Conservation (phyloP, 2,888 invertebrate species). For the Leptopterna dolabrata region DNA sequence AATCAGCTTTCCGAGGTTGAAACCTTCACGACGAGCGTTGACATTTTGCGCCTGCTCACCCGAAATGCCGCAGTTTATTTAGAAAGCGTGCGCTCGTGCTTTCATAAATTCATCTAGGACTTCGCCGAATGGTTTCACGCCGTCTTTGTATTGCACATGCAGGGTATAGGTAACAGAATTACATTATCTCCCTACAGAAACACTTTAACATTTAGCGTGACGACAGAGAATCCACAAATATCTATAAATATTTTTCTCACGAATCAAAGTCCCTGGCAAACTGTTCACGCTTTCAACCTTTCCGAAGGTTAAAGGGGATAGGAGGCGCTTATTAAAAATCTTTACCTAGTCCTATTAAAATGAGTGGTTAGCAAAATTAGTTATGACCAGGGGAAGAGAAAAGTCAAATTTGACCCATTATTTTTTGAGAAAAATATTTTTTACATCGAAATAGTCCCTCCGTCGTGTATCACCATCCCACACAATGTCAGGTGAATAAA, state of each 20-base stretch:
- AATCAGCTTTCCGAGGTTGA: neutral
- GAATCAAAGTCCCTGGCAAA: neutral
- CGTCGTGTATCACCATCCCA: too few relatives aligned
- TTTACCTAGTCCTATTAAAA: too few relatives aligned
- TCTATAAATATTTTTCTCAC: neutral
- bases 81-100: neutral
- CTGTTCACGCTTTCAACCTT: neutral
- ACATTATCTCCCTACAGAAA: neutral
- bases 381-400: too few relatives aligned
- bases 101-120: neutral
- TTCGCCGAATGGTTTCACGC: too few relatives aligned
- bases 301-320: neutral
- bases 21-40: neutral
- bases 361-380: too few relatives aligned
- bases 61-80: neutral
- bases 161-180: too few relatives aligned
- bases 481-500: too few relatives aligned
- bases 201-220: neutral
- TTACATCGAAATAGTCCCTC: too few relatives aligned
- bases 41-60: neutral
- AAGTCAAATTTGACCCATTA: too few relatives aligned
- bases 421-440: too few relatives aligned
- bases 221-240: neutral
- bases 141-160: too few relatives aligned
- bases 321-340: too few relatives aligned